phyloP scores from a whole-genome alignment of 2,113 vertebrate genomes.

The Corythornis vintsioides region DNA sequence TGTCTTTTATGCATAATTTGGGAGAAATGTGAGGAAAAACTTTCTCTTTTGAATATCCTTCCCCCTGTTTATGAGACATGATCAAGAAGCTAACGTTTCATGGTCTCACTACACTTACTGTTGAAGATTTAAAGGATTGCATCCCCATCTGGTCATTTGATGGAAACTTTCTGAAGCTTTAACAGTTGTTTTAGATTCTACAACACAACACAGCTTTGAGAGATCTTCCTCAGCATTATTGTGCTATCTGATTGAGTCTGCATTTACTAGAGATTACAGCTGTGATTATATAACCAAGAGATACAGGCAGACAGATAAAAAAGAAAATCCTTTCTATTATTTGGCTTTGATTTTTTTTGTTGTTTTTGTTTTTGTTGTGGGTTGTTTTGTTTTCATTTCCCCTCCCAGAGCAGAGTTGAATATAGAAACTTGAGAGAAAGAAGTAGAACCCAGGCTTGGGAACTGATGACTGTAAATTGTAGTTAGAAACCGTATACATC shows the following conservation, averaged over 20 bases:
- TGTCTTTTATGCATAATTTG: not conserved
- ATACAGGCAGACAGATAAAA: slow-evolving; percentile 12
- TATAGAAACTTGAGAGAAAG: not conserved
- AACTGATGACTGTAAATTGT: not conserved
- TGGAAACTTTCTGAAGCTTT: slow-evolving; percentile 35
- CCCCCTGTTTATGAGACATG: not conserved
- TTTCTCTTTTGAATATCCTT: not conserved
- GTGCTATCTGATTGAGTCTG: slow-evolving; percentile 42
- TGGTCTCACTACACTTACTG: not conserved
- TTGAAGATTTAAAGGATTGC: slow-evolving; percentile 18
- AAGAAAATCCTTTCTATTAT: slow-evolving; percentile 53
- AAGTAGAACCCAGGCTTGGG: not conserved
- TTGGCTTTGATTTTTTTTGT: slow-evolving; percentile 24
- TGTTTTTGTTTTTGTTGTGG: slow-evolving; percentile 9
- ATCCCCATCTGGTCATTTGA: slow-evolving; percentile 21
- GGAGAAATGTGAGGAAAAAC: not conserved
- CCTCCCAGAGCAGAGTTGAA: not conserved
- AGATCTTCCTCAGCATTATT: slow-evolving; percentile 32
- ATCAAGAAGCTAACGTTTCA: not conserved
- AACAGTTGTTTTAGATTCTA: not conserved
- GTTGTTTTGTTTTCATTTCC: not conserved
- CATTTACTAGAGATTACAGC: slow-evolving; percentile 50
- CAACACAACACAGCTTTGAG: slow-evolving; percentile 10
- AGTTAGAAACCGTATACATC: not conserved
- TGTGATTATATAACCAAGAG: slow-evolving; percentile 54